Percentiles rank a stretch among this genome's conserved stretches.
Conservation (phyloP, 2,797 vertebrate genomes). For the Botia almorhae region DNA sequence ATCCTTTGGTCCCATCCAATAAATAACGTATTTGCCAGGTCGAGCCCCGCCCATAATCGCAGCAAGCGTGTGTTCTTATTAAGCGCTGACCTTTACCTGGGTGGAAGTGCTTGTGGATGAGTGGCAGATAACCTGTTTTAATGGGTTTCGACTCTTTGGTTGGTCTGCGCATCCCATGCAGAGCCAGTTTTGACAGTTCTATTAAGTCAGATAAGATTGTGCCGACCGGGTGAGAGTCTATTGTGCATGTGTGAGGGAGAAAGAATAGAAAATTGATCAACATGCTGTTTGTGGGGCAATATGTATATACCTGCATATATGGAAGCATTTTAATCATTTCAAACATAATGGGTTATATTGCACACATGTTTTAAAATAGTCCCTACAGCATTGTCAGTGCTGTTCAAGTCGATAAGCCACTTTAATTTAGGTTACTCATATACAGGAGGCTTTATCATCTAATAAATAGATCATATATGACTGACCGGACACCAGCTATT, state of each 20-base stretch:
- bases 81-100: constrained; percentile 52
- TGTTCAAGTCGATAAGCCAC: background rate
- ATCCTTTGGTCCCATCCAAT: background rate
- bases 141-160: constrained; percentile 13
- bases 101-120: constrained; percentile 22
- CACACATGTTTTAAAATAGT: background rate
- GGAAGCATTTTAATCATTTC: background rate
- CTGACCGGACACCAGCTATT: background rate
- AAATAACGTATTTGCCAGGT: background rate
- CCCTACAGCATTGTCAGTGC: background rate
- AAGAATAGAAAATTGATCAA: background rate
- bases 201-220: constrained; percentile 24
- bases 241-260: constrained; percentile 6
- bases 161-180: constrained; percentile 1
- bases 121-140: constrained; percentile 41
- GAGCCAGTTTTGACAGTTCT: constrained; percentile 44
- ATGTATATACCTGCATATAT: background rate
- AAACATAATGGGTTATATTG: background rate
- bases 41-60: background rate
- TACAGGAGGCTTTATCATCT: background rate
- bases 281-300: background rate
- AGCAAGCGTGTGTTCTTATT: constrained; percentile 39
- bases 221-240: background rate
- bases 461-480: background rate
- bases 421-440: background rate